Base-by-base conservation (phyloP, 2,888 invertebrate species). In the Sipha maydis region DNA sequence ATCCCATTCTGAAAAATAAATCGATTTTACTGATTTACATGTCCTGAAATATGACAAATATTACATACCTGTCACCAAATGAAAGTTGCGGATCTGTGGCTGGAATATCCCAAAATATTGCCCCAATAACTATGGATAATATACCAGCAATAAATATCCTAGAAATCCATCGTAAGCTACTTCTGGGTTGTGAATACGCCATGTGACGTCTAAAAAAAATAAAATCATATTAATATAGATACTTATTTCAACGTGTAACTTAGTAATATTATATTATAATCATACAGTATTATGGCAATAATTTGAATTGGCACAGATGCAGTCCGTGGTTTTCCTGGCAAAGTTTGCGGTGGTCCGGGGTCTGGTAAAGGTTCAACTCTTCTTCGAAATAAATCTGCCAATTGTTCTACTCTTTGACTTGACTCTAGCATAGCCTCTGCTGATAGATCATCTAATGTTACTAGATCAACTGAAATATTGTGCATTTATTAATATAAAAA, bases 381-480 rank as follows among this genome's bases (percentile, higher is more conserved):
- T 71, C 94, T 93, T 90, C 95, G 94, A 91, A 96, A 96, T 88
- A 97, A 94, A 90, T 96, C 96, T 4, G 97, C 97, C 73, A 98
- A 92, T 90, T 97, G 96, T 91, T 97, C 97, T 90, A 98, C 97
- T 90, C 98, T 94, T 89, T 97, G 97, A 17, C 97, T 97, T 0
- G 98, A 98, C 92, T 98, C 98, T 88, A 97, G 92, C 95, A 98
- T 96, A 41, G 98, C 98, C 91, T 98, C 98, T 5, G 97, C 96
- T 7, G 98, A 97, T 84, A 98, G 93, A 92, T 97, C 97, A 92
- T 98, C 98, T 90, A 98, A 92, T 0, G 98, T 98, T 34, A 98
- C 98, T 91, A 98, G 93, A 92, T 98, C 98, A 92, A 98, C 98
- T 98, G 92, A 3, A 93, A 93, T 17, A 89, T 7, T 25, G 25